Conservation (phyloP, 2,113 vertebrate species). For the Narcine bancroftii region DNA sequence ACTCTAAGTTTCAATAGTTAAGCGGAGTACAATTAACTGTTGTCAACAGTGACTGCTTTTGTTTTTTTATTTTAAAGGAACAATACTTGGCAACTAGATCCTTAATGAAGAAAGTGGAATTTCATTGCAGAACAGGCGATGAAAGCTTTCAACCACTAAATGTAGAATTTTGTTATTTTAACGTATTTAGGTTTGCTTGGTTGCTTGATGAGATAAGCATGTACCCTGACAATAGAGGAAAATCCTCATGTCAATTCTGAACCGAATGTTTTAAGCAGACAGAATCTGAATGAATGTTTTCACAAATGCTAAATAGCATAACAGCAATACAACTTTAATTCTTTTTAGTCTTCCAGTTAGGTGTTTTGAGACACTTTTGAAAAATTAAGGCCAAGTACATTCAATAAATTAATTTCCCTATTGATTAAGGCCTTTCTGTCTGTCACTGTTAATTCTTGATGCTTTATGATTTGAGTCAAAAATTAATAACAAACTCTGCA, state of each 20-base stretch:
- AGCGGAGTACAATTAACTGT: background rate
- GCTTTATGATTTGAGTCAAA: constrained; percentile 2
- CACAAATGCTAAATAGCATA: background rate
- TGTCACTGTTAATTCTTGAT: background rate
- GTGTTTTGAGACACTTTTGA: background rate
- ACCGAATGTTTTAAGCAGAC: background rate
- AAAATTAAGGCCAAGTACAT: background rate
- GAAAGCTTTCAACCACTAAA: background rate
- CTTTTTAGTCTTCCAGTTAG: background rate
- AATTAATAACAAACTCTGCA: constrained; percentile 6
- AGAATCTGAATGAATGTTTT: background rate
- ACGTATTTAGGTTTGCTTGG: background rate
- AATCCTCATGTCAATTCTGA: background rate
- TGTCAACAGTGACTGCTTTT: background rate
- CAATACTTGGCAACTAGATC: background rate
- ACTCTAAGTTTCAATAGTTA: background rate
- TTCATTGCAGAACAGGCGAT: background rate
- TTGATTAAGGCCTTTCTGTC: background rate
- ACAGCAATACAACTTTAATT: background rate
- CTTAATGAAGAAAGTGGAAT: background rate
- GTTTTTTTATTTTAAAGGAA: background rate
- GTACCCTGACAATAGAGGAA: background rate
- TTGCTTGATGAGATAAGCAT: background rate
- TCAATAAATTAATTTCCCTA: background rate
- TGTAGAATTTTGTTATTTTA: background rate